phyloP scores from a whole-genome alignment of 2,888 invertebrate genomes.

The Iphiclides podalirius region DNA sequence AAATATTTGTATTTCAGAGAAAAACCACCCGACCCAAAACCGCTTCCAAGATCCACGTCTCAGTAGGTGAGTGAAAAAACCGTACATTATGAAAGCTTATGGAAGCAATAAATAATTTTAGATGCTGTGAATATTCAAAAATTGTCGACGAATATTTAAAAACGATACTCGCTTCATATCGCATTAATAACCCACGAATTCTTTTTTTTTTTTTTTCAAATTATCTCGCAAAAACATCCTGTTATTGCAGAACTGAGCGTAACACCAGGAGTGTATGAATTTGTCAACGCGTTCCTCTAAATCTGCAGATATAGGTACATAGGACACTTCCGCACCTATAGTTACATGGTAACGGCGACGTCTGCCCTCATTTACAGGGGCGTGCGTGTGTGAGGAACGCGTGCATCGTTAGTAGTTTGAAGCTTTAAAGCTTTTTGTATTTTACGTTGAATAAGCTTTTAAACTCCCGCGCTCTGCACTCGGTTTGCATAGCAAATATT shows the following conservation, averaged over 20 bases:
- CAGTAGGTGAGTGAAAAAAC: too few relatives aligned
- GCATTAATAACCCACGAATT: too few relatives aligned
- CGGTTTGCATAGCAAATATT: constrained; percentile 21
- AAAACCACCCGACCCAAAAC: too few relatives aligned
- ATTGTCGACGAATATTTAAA: too few relatives aligned
- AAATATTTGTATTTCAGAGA: too few relatives aligned
- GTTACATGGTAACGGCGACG: constrained; percentile 23
- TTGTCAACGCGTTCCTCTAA: constrained; percentile 2
- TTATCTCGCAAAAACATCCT: not conserved
- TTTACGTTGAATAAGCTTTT: constrained; percentile 21
- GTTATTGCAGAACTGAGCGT: not conserved
- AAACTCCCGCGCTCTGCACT: constrained; percentile 18
- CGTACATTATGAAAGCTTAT: too few relatives aligned
- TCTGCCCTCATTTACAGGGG: constrained; percentile 24
- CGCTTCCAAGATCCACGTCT: too few relatives aligned
- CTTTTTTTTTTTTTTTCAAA: too few relatives aligned
- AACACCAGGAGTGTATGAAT: constrained; percentile 13
- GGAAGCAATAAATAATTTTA: too few relatives aligned
- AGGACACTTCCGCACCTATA: constrained; percentile 10
- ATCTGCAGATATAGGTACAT: constrained; percentile 1
- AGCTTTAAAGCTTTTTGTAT: constrained; percentile 23
- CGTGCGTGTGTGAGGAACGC: constrained; percentile 13
- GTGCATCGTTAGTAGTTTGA: constrained; percentile 22
- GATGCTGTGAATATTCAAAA: too few relatives aligned
- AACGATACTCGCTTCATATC: too few relatives aligned